Base-by-base conservation (phyloP, 2,888 invertebrate genomes). In the Parnassius orleans region DNA sequence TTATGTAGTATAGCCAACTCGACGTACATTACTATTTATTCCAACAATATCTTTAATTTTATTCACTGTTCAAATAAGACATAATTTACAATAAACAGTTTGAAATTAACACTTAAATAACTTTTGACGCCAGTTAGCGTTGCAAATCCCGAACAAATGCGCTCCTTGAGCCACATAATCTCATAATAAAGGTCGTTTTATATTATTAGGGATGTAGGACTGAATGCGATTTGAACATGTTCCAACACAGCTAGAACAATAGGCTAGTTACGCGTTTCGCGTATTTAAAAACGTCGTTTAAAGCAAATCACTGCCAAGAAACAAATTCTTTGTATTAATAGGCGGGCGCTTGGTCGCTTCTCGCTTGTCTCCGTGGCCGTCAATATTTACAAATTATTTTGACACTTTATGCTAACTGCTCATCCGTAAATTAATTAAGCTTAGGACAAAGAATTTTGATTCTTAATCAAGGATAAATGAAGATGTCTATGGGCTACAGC, bases 251-350 rank as follows among this genome's bases (percentile, higher is more conserved):
- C 61, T 65, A 61, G 67, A 70, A 76, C 75, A 77, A 77, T 75
- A 69, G 70, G 57, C 62, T 54, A 61, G 54, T 58, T 44, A 44
- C 65, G 60, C 62, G 71, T 70, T 68, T 69, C 71, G 73, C 67
- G 68, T 69, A 73, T 75, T 75, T 69, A 68, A 69, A 72, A 69
- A 68, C 70, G 68, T 61, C 66, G 66, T 69, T 70, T 72, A 66
- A 63, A 66, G 69, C 67, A 61, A 65, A 66, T 67, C 65, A 66
- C 65, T 76, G 79, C 79, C 79, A 79, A 76, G 70, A 72, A 72
- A 68, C 65, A 66, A 60, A 61, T 60, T 57, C 55, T 50, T 65
- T 51, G 60, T 63, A 65, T 63, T 63, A 63, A 62, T 59, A 54
- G 47, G 47, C 55, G 65, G 53, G 60, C 44, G 47, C 52, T 15